Evolutionary conservation across 2,888 invertebrate genomes (phyloP).

Genomic region (Himalopsyche anomala): DNA sequence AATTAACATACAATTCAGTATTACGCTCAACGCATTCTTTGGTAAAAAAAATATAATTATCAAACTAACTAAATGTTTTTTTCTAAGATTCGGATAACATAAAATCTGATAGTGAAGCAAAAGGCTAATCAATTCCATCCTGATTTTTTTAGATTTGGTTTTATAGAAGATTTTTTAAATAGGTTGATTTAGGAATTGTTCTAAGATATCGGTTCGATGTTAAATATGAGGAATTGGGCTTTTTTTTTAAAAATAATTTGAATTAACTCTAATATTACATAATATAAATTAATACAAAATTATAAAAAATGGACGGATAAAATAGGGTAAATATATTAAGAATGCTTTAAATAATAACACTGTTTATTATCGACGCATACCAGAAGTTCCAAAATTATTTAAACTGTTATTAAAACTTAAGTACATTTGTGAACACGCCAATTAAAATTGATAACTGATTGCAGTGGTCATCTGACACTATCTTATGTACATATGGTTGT

Average conservation of each 20-base stretch:
- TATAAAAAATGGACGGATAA: constrained; percentile 47
- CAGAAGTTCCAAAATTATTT: too few relatives aligned
- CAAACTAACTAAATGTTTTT: constrained; percentile 36
- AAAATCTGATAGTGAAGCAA: neutral
- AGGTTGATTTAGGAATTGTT: neutral
- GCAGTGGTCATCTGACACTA: too few relatives aligned
- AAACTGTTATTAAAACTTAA: too few relatives aligned
- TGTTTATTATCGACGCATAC: too few relatives aligned
- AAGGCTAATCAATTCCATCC: neutral
- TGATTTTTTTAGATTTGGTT: neutral
- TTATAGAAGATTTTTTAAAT: neutral
- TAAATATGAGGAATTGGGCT: neutral
- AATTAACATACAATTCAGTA: neutral
- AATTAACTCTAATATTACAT: neutral
- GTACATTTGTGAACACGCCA: too few relatives aligned
- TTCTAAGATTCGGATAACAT: neutral
- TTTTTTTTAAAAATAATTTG: neutral
- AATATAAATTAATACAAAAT: constrained; percentile 28
- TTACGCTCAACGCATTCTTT: constrained; percentile 44
- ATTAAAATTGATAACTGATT: too few relatives aligned
- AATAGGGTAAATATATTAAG: constrained; percentile 22
- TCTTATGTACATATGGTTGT: too few relatives aligned
- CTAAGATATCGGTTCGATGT: constrained; percentile 1
- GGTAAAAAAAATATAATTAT: constrained; percentile 50
- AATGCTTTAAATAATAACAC: too few relatives aligned